A percentile compares a stretch with the other conserved stretches of the same genome.
Conservation (phyloP, 2,888 invertebrate species). For the Cloeon dipterum region DNA sequence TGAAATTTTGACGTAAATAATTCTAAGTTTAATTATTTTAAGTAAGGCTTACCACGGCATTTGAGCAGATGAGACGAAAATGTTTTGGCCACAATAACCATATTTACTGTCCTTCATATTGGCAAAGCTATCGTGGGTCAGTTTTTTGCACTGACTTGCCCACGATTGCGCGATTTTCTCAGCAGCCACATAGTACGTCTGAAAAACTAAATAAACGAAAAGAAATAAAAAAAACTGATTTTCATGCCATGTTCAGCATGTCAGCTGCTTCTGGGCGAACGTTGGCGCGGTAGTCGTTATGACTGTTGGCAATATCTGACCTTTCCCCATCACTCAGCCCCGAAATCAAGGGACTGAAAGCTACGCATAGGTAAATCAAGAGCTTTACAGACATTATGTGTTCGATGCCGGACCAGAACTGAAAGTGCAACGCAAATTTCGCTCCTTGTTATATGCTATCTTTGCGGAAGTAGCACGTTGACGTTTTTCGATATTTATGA, state of each 20-base stretch:
- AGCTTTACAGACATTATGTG: too few relatives aligned
- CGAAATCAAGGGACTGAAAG: too few relatives aligned
- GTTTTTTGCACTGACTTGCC: slow-evolving; percentile 42
- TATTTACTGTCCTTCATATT: slow-evolving; percentile 39
- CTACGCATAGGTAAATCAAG: too few relatives aligned
- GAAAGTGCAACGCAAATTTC: too few relatives aligned
- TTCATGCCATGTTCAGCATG: slow-evolving; percentile 52
- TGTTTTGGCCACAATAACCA: slow-evolving; percentile 59
- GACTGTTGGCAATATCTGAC: slow-evolving; percentile 50
- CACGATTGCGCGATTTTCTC: slow-evolving; percentile 49
- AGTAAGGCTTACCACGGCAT: slow-evolving; percentile 44
- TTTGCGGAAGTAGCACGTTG: too few relatives aligned
- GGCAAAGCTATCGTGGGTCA: slow-evolving; percentile 41
- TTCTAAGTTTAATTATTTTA: too few relatives aligned
- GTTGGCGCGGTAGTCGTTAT: slow-evolving; percentile 51
- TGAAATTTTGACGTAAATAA: too few relatives aligned
- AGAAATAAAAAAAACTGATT: not conserved
- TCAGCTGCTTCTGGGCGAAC: slow-evolving; percentile 54
- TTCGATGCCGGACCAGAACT: too few relatives aligned
- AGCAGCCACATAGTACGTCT: slow-evolving; percentile 52
- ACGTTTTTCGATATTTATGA: too few relatives aligned
- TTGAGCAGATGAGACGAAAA: slow-evolving; percentile 55
- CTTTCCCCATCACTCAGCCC: too few relatives aligned
- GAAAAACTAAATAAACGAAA: too few relatives aligned
- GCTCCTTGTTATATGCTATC: too few relatives aligned